phyloP scores from a whole-genome alignment of 1,140 invertebrate species.

The Eurosta solidaginis region DNA sequence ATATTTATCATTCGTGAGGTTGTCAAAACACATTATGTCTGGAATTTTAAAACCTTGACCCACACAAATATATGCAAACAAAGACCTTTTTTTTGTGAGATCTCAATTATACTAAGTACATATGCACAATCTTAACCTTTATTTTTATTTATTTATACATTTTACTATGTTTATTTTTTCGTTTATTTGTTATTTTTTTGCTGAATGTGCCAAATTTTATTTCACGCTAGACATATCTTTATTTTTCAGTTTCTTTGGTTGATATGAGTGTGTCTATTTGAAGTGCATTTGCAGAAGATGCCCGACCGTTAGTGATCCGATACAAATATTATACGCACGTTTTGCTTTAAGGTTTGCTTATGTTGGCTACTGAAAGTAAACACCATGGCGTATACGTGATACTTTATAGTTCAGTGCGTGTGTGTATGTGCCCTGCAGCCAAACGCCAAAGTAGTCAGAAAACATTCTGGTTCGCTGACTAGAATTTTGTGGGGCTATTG shows the following conservation, averaged over 20 bases:
- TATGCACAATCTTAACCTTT: neutral
- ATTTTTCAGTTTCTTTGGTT: neutral
- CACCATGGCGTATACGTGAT: neutral
- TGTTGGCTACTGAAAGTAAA: neutral
- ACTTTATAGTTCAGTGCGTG: neutral
- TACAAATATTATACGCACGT: slow-evolving; percentile 1
- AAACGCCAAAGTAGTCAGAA: too few species aligned
- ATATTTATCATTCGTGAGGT: neutral
- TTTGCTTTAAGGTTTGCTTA: neutral
- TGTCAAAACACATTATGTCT: neutral
- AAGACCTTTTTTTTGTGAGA: neutral
- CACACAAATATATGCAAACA: neutral
- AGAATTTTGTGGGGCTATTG: too few species aligned
- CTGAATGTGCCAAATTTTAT: neutral
- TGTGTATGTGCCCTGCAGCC: neutral
- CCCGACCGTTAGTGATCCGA: neutral
- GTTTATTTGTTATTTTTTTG: too few species aligned
- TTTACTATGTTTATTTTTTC: too few species aligned
- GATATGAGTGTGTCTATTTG: neutral
- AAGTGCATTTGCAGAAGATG: neutral
- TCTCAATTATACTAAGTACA: neutral
- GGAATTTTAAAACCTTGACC: neutral
- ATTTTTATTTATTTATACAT: too few species aligned
- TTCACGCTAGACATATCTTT: neutral
- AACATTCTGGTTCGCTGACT: too few species aligned